phyloP scores from a whole-genome alignment of 2,888 invertebrate species.

The Pilophorus perplexus region DNA sequence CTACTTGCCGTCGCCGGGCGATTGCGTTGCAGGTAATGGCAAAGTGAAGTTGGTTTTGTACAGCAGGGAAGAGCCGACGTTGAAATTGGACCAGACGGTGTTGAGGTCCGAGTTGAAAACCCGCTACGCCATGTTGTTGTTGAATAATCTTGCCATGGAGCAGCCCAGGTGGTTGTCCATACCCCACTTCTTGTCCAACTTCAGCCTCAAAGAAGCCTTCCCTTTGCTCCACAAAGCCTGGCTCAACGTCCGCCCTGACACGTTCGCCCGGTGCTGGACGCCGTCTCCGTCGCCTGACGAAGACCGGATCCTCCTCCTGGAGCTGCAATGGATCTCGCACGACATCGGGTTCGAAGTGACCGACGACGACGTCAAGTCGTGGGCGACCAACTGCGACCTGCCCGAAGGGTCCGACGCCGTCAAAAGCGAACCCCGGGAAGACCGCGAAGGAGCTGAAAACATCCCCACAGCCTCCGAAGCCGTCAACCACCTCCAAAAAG shows the following conservation, averaged over 20 bases:
- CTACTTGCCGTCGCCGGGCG: slow-evolving; percentile 52
- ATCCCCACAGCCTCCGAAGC: slow-evolving; percentile 53
- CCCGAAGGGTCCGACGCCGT: slow-evolving; percentile 35
- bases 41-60: slow-evolving; percentile 50
- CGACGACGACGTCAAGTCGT: slow-evolving; percentile 50
- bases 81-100: slow-evolving; percentile 49
- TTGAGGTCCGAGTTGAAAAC: slow-evolving; percentile 53
- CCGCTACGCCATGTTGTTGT: slow-evolving; percentile 51
- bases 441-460: slow-evolving; percentile 45
- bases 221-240: slow-evolving; percentile 55
- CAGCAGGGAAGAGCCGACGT: slow-evolving; percentile 46
- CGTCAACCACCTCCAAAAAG: slow-evolving; percentile 53
- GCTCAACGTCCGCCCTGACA: slow-evolving; percentile 54
- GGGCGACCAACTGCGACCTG: slow-evolving; percentile 46
- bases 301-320: slow-evolving; percentile 49
- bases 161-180: slow-evolving; percentile 47
- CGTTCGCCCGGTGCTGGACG: slow-evolving; percentile 53
- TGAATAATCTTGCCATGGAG: slow-evolving; percentile 49
- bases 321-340: slow-evolving; percentile 51
- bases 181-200: slow-evolving; percentile 50
- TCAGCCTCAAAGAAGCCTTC: slow-evolving; percentile 55
- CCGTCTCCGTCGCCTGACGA: slow-evolving; percentile 44
- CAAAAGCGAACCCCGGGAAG: slow-evolving; percentile 46
- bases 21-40: slow-evolving; percentile 53
- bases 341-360: slow-evolving; percentile 51